phyloP scores from a whole-genome alignment of 2,888 invertebrate genomes.

The Microctonus brassicae region DNA sequence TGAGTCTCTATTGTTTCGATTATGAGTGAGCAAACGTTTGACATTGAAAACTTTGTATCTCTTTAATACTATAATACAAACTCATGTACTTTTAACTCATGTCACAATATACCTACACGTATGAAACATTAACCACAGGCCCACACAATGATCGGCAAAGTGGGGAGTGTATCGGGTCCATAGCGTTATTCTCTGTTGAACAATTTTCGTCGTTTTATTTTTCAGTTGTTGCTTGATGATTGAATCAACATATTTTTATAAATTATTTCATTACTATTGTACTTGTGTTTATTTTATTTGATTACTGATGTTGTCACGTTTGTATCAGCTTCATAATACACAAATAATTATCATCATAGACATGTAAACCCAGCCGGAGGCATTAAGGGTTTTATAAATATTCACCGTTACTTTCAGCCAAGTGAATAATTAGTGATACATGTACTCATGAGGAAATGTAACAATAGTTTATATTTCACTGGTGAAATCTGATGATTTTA shows the following conservation, averaged over 20 bases:
- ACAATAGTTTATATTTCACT: slow-evolving; percentile 63
- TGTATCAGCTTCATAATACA: slow-evolving; percentile 35
- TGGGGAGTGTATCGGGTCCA: background rate
- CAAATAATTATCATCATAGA: slow-evolving; percentile 52
- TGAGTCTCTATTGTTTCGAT: slow-evolving; percentile 45
- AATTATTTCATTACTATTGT: slow-evolving; percentile 40
- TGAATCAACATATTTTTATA: slow-evolving; percentile 9
- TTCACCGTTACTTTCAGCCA: slow-evolving; percentile 57
- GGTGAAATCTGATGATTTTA: slow-evolving; percentile 54
- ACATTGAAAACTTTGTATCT: slow-evolving; percentile 47
- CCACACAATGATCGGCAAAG: too few species aligned
- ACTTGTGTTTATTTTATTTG: background rate
- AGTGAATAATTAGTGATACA: slow-evolving; percentile 9
- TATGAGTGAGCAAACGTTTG: slow-evolving; percentile 39
- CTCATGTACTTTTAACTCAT: too few species aligned
- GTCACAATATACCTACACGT: too few species aligned
- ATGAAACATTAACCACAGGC: too few species aligned
- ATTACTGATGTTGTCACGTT: background rate
- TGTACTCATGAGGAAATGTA: slow-evolving; percentile 35
- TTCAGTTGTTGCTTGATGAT: slow-evolving; percentile 17
- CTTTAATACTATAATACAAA: background rate
- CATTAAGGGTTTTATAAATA: too few species aligned
- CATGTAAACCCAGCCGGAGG: slow-evolving; percentile 39
- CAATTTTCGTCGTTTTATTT: slow-evolving; percentile 22
- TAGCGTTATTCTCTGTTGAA: background rate